Evolutionary conservation across 2,113 vertebrate species (phyloP).

Genomic region (Gadus chalcogrammus): DNA sequence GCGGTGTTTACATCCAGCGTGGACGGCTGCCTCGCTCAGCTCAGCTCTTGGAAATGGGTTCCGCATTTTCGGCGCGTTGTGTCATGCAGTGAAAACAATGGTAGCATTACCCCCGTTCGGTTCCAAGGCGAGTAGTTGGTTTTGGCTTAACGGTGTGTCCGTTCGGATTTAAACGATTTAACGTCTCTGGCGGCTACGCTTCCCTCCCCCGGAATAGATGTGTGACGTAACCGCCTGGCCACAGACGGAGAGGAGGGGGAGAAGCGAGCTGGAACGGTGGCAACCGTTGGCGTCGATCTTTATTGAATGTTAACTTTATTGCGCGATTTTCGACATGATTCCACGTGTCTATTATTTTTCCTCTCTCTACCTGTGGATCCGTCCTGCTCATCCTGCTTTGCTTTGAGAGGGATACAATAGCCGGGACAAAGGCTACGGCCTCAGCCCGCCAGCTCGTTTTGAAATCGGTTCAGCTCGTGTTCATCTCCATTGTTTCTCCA

Average conservation of each 20-base stretch:
- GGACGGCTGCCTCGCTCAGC: conserved; percentile 9
- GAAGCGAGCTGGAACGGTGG: not conserved
- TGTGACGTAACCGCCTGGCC: not conserved
- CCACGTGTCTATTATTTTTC: no score
- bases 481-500: no score
- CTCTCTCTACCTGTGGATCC: no score
- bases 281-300: no score
- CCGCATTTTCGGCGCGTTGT: conserved; percentile 23
- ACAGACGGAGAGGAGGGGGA: no score
- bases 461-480: no score
- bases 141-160: conserved; percentile 21
- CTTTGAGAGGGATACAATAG: no score
- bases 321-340: no score
- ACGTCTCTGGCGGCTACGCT: conserved; percentile 1
- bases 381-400: no score
- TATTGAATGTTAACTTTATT: no score
- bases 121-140: conserved; percentile 12
- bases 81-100: conserved; percentile 23
- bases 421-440: no score
- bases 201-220: conserved; percentile 5
- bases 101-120: not conserved
- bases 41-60: conserved; percentile 20
- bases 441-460: no score
- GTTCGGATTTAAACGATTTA: conserved; percentile 6
- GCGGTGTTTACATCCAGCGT: conserved; percentile 27